Evolutionary conservation across 2,888 invertebrate genomes (phyloP).

Genomic region (Proisotoma minuta): DNA sequence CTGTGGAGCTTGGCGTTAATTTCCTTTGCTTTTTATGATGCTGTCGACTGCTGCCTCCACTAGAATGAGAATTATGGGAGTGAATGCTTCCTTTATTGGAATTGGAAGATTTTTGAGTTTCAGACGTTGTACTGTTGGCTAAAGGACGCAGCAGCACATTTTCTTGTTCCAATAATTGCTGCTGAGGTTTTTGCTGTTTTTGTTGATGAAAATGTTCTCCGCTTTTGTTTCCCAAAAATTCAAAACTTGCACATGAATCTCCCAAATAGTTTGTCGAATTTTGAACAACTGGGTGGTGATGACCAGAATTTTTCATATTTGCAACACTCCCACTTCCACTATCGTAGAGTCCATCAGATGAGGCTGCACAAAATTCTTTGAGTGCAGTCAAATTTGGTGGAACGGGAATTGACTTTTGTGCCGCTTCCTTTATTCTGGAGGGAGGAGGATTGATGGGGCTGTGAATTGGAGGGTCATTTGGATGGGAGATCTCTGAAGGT

Average conservation of each 20-base stretch:
- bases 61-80: background rate
- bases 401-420: conserved; percentile 54
- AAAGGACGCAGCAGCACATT: background rate
- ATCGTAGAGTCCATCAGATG: conserved; percentile 28
- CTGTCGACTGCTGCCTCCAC: background rate
- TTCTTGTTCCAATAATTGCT: background rate
- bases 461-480: background rate
- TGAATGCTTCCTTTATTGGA: background rate
- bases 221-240: conserved; percentile 23
- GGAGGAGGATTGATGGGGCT: background rate
- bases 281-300: background rate
- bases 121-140: background rate
- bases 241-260: conserved; percentile 38
- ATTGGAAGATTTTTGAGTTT: background rate
- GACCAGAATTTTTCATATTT: background rate
- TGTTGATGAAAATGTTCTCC: background rate
- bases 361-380: conserved; percentile 27
- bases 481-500: conserved; percentile 54
- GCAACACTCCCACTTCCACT: conserved; percentile 17
- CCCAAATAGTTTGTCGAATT: conserved; percentile 29
- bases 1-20: background rate
- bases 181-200: too few relatives aligned
- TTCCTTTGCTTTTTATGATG: background rate
- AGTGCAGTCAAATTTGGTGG: conserved; percentile 47
- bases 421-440: conserved; percentile 64